Conservation (phyloP, 2,113 vertebrate species). For the Xyrauchen texanus region DNA sequence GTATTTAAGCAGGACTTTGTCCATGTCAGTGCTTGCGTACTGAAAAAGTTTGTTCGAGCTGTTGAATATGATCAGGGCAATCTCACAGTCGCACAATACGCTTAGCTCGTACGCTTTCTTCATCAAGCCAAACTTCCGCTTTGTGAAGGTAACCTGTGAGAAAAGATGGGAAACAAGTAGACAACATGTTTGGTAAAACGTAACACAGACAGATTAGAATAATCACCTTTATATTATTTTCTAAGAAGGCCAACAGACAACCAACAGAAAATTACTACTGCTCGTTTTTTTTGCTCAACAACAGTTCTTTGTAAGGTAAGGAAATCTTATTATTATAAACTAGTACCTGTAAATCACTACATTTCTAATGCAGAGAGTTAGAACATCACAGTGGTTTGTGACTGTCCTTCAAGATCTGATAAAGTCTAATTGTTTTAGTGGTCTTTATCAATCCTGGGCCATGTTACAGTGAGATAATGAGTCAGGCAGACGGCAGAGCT, state of each 20-base stretch:
- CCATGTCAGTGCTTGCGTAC: constrained; percentile 99
- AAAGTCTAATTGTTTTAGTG: constrained; percentile 37
- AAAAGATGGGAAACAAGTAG: constrained; percentile 54
- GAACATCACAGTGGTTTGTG: background rate
- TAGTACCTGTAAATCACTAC: background rate
- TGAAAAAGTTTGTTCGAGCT: constrained; percentile 99
- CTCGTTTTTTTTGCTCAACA: no score
- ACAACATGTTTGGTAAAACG: constrained; percentile 18
- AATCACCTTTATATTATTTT: background rate
- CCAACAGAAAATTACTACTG: background rate
- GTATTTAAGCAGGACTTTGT: constrained; percentile 99
- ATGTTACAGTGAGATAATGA: constrained; percentile 32
- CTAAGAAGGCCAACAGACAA: no score
- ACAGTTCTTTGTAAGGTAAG: background rate
- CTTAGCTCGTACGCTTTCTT: constrained; percentile 99
- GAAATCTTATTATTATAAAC: background rate
- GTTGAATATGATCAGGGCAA: constrained; percentile 99
- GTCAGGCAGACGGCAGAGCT: constrained; percentile 18
- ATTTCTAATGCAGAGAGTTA: background rate
- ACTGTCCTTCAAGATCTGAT: constrained; percentile 5
- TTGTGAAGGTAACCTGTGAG: constrained; percentile 95
- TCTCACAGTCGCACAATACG: constrained; percentile 99
- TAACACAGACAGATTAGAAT: background rate
- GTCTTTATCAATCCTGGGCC: constrained; percentile 8
- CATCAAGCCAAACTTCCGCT: constrained; percentile 99